phyloP scores from a whole-genome alignment of 2,888 invertebrate species.

The Himalopsyche japonica region DNA sequence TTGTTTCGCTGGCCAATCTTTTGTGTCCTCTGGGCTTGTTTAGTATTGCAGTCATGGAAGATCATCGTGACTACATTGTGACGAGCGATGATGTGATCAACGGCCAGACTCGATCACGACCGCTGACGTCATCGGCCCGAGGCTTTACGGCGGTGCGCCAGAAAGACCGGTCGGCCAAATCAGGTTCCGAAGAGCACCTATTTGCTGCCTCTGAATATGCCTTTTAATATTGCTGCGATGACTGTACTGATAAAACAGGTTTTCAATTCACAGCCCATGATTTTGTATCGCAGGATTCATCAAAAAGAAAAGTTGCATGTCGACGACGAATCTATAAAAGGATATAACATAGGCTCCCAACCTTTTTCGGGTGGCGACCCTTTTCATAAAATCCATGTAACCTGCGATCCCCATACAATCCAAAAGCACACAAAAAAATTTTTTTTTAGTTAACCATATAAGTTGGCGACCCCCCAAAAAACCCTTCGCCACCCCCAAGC shows the following conservation, averaged over 20 bases:
- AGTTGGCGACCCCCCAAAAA: too few relatives aligned
- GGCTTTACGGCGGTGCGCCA: background rate
- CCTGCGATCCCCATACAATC: too few relatives aligned
- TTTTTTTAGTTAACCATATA: too few relatives aligned
- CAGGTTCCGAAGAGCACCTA: background rate
- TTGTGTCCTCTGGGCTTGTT: background rate
- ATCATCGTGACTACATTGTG: background rate
- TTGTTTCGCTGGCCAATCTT: background rate
- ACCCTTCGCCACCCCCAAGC: too few relatives aligned
- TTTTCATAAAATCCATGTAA: too few relatives aligned
- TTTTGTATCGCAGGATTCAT: background rate
- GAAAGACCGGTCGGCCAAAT: background rate
- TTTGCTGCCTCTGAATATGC: background rate
- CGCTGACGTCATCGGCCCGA: background rate
- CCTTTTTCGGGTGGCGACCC: too few relatives aligned
- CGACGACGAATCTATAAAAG: too few relatives aligned
- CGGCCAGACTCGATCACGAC: background rate
- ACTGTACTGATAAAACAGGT: background rate
- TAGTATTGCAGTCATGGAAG: background rate
- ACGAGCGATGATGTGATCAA: background rate
- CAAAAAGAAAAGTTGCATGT: background rate
- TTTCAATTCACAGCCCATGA: background rate
- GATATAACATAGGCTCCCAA: too few relatives aligned
- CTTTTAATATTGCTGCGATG: background rate
- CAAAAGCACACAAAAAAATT: too few relatives aligned